Base-by-base conservation (phyloP, 2,113 vertebrate species). In the Hemibates koningsi region DNA sequence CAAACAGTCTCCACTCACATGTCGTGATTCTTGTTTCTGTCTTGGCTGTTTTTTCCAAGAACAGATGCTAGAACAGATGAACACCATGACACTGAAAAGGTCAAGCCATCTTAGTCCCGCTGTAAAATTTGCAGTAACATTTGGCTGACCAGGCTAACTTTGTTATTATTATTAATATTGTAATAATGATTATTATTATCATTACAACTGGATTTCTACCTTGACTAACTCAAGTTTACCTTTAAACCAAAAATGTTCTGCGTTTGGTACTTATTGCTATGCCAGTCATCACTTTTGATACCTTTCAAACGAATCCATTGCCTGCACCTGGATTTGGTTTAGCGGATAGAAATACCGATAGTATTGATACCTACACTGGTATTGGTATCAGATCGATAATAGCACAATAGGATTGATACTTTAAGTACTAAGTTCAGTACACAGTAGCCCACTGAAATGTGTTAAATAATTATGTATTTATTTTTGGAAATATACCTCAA, bases 21-120 rank as follows among this genome's bases (percentile, higher is more conserved):
- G 84, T 89, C 80, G 52, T 52, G 68, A 53, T 73, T 78, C 80
- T 53, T 88, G 83, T 80, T 90, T 86, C 78, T 53, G 27, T 50
- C 71, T 85, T 84, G 93, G 91, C 87, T 86, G 6, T 88, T 89
- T 87, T 82, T 76, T 82, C 66, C 32, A 29, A n/a, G 68, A 89
- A 82, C 95, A 95, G 91, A 95, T 93, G 91, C 85, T 84, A 27
- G 34, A 90, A 81, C 94, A 94, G 92, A 93, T 94, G 92, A 95
- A 92, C 63, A 82, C 61, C 34, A 63, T 89, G 92, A 90, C 93
- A 88, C 92, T 95, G 88, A 93, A 88, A 86, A 93, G 85, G 89
- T 94, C 83, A 81, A 81, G 88, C 56, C 76, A 32, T 86, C 86
- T 82, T 90, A 73, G 81, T 45, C 54, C 56, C 6, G 21, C 17